Conservation (phyloP, 2,888 invertebrate genomes). For the Phyto melanocephala region DNA sequence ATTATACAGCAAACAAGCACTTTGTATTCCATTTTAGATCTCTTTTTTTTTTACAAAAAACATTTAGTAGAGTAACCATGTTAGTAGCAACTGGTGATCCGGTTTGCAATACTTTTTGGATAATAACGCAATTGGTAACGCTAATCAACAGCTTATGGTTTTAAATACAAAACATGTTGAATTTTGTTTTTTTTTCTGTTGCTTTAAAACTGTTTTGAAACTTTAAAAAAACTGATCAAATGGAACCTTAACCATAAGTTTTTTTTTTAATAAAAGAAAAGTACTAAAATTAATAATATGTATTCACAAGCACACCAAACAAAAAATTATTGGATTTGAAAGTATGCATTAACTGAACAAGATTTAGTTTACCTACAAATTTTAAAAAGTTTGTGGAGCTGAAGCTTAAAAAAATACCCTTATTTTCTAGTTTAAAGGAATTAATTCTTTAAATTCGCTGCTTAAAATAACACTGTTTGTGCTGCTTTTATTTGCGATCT, state of each 20-base stretch:
- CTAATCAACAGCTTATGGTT: slow-evolving; percentile 64
- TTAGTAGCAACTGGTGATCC: slow-evolving; percentile 61
- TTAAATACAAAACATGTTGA: slow-evolving; percentile 39
- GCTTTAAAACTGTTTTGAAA: slow-evolving; percentile 27
- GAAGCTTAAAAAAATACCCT: no score
- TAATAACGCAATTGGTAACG: slow-evolving; percentile 65
- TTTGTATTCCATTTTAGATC: not conserved
- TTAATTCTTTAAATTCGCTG: not conserved
- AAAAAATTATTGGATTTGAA: not conserved
- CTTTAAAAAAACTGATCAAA: slow-evolving; percentile 27
- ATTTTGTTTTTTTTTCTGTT: slow-evolving; percentile 24
- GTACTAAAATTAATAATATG: slow-evolving; percentile 19
- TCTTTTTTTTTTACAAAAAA: slow-evolving; percentile 26
- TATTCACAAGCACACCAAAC: slow-evolving; percentile 24
- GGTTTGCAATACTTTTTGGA: slow-evolving; percentile 56
- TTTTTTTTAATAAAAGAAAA: slow-evolving; percentile 9
- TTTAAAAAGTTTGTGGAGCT: no score
- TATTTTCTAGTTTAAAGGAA: no score
- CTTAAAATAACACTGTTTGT: not conserved
- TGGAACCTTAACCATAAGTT: slow-evolving; percentile 33
- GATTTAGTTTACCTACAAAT: no score
- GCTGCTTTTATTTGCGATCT: not conserved
- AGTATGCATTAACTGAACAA: no score
- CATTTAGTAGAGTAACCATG: slow-evolving; percentile 59
- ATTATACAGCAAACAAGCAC: slow-evolving; percentile 10